These are phyloP conservation scores for Thamnophis sirtalis DNA, from an alignment of 2,113 vertebrate species.

Conservation along the genomic window DNA sequence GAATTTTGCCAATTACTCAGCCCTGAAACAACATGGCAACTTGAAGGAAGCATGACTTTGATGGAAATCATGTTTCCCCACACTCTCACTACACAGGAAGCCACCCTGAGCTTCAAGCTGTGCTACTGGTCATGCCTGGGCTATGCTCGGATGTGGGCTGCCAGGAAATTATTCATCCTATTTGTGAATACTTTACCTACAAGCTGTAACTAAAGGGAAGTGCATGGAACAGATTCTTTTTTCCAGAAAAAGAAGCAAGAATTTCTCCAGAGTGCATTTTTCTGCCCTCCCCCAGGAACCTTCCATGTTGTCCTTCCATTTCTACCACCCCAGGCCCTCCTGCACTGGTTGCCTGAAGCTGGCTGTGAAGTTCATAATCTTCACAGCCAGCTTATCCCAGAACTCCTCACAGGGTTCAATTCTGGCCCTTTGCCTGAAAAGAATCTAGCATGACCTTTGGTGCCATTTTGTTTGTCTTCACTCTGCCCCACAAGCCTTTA, in stretches of 20 bases:
- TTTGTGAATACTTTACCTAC: not conserved
- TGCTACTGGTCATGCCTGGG: not conserved
- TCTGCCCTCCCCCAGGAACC: not conserved
- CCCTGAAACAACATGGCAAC: too few species aligned
- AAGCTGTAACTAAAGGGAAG: not conserved
- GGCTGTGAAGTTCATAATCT: not conserved
- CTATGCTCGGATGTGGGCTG: not conserved
- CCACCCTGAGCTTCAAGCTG: not conserved
- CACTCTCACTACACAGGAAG: not conserved
- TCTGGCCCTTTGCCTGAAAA: not conserved
- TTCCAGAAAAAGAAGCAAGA: not conserved
- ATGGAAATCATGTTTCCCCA: not conserved
- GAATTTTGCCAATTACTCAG: not conserved
- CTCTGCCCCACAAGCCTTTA: not conserved
- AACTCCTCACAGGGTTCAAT: not conserved
- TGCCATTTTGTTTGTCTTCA: not conserved
- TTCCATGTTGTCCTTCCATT: not conserved
- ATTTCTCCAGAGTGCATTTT: not conserved
- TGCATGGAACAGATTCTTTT: too few species aligned
- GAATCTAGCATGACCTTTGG: not conserved
- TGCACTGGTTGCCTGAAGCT: not conserved
- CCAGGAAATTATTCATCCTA: not conserved
- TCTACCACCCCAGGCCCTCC: not conserved
- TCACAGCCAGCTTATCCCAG: not conserved
- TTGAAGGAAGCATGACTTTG: not conserved